Evolutionary conservation across 2,888 invertebrate genomes (phyloP), one percentile per base, ranked within the genome.

Genomic region (Malachius bipustulatus): DNA sequence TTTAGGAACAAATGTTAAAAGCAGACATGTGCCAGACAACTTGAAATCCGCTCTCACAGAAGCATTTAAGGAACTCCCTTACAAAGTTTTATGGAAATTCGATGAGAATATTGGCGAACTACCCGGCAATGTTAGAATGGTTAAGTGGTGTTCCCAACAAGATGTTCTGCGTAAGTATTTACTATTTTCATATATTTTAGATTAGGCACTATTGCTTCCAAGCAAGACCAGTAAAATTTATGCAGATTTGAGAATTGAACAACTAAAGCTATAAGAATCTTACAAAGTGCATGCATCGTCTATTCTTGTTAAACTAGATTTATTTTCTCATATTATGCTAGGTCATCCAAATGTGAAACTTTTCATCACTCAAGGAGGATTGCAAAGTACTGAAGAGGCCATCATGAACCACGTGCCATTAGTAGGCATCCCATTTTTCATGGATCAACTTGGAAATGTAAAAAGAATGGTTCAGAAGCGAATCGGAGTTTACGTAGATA

Each of bases 1-100:
- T 40, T 48, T 67, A 37, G 66, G 66, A 2, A 56, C 61, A 2
- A 54, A 57, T 28, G 50, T 63, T 2, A 55, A 57, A 41, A 55
- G 55, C 24, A 43, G 47, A 11, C 41, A 51, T 26, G 39, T 64
- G 31, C 43, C 54, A 8, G 37, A 43, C 14, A 40, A 54, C 16
- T 49, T 49, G 4, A 37, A 49, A 16, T 40, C 51, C 16, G 47
- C 47, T 3, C 46, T 64, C 10, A 16, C 58, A 3, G 42, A 51
- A 16, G 52, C 56, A 4, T 62, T 64, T 35, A 34, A 53, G 1
- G 49, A 55, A 38, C 36, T 63, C 11, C 56, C 59, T 3, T 59
- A 61, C 35, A 54, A 51, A 36, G 48, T 64, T 4, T 34, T 65
- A 3, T 64, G 63, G 62, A 64, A 63, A 47, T 62, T 55, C 48